A percentile compares a stretch with the other conserved stretches of the same genome.
phyloP scores from a whole-genome alignment of 2,113 vertebrate species.

The Antechinus flavipes region DNA sequence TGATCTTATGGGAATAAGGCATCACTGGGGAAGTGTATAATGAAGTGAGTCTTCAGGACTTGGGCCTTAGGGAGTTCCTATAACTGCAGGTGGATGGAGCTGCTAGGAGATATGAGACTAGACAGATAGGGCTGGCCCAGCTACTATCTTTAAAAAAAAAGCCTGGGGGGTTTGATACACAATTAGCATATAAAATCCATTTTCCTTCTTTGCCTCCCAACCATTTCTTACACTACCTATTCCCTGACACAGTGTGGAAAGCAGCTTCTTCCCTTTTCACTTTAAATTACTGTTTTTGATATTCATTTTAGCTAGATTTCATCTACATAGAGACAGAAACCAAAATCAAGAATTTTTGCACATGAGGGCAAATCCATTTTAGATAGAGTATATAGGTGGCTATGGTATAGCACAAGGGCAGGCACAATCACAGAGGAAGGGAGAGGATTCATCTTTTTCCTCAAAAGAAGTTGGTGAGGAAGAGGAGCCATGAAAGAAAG shows the following conservation, averaged over 20 bases:
- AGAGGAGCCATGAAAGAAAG: neutral
- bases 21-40: neutral
- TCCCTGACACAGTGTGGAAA: neutral
- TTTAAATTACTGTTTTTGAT: neutral
- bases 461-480: too few species aligned
- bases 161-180: neutral
- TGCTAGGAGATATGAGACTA: neutral
- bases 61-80: neutral
- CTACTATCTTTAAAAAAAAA: neutral
- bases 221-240: too few species aligned
- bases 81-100: neutral
- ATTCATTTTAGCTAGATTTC: neutral
- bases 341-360: neutral
- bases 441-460: too few species aligned
- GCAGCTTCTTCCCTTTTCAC: neutral
- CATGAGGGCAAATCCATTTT: neutral
- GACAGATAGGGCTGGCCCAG: neutral
- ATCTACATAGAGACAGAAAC: neutral
- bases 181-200: neutral
- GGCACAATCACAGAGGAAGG: neutral
- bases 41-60: too few species aligned
- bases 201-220: neutral
- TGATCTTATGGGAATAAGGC: neutral
- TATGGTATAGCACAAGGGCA: neutral
- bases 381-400: neutral